Evolutionary conservation across 2,113 vertebrate species (phyloP).

Genomic region (Mustela lutreola): DNA sequence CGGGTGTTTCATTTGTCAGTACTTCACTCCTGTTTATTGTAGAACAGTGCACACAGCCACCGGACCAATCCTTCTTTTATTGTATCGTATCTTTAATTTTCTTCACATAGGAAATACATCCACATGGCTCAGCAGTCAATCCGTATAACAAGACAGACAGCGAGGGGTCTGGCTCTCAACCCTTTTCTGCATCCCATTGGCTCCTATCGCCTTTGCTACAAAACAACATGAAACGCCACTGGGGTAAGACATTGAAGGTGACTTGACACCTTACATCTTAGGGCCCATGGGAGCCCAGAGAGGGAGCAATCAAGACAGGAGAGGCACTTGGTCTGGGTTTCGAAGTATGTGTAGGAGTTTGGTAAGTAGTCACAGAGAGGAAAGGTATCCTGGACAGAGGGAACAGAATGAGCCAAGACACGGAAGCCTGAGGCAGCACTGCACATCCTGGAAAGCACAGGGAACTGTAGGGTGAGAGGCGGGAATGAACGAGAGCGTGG

Average conservation of each 20-base stretch:
- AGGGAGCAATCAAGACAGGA: neutral
- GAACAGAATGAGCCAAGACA: rapidly evolving
- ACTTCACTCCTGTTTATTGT: neutral
- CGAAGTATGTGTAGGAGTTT: neutral
- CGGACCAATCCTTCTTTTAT: neutral
- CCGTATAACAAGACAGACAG: neutral
- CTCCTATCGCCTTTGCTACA: neutral
- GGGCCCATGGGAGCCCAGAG: neutral
- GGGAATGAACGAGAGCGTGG: neutral
- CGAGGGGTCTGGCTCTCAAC: neutral
- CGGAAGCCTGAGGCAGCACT: neutral
- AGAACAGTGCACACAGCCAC: neutral
- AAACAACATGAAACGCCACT: neutral
- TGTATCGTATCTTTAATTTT: neutral
- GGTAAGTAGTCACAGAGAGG: neutral
- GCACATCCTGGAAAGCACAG: neutral
- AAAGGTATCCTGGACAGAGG: neutral
- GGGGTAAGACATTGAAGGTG: neutral
- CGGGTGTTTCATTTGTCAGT: neutral
- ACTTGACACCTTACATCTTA: neutral
- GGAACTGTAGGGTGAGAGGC: neutral
- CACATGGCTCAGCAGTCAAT: neutral
- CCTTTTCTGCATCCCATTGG: neutral
- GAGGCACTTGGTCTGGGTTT: neutral
- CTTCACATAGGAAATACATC: neutral